Percentiles rank a stretch among this genome's conserved stretches.
These are phyloP conservation scores for Megamerina dolium DNA, from an alignment of 2,888 invertebrate genomes.

Conservation along the genomic window DNA sequence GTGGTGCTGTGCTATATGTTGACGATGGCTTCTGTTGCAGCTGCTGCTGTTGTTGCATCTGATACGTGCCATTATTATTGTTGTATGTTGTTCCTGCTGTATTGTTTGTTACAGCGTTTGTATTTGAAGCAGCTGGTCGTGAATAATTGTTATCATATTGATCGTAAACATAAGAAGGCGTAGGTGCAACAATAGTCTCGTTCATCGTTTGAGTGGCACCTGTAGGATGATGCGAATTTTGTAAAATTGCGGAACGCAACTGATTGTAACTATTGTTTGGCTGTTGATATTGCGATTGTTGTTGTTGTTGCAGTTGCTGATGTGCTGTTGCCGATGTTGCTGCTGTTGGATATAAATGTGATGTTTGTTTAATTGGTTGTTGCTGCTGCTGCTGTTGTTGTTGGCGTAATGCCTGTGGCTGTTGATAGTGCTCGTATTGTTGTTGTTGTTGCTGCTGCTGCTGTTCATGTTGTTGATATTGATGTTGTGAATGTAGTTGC, in stretches of 20 bases:
- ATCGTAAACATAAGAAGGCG: constrained; percentile 28
- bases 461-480: constrained; percentile 46
- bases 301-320: constrained; percentile 27
- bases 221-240: constrained; percentile 47
- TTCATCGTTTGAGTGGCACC: constrained; percentile 28
- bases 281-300: constrained; percentile 38
- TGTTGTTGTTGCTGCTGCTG: constrained; percentile 21
- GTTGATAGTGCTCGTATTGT: constrained; percentile 19
- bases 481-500: constrained; percentile 26
- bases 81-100: too few species aligned
- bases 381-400: constrained; percentile 32
- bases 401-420: constrained; percentile 28
- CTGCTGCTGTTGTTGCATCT: constrained; percentile 23
- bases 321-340: constrained; percentile 25
- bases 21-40: constrained; percentile 27
- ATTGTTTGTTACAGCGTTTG: too few species aligned
- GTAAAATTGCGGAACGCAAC: constrained; percentile 44
- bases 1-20: constrained; percentile 24
- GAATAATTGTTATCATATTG: constrained; percentile 28
- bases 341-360: constrained; percentile 47
- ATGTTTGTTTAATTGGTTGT: constrained; percentile 43
- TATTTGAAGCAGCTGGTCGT: constrained; percentile 11
- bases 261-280: constrained; percentile 42
- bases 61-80: constrained; percentile 11
- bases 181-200: constrained; percentile 10